A percentile compares a stretch with the other conserved stretches of the same genome.
phyloP scores from a whole-genome alignment of 1,140 invertebrate genomes.

The Scaptomyza hsui region DNA sequence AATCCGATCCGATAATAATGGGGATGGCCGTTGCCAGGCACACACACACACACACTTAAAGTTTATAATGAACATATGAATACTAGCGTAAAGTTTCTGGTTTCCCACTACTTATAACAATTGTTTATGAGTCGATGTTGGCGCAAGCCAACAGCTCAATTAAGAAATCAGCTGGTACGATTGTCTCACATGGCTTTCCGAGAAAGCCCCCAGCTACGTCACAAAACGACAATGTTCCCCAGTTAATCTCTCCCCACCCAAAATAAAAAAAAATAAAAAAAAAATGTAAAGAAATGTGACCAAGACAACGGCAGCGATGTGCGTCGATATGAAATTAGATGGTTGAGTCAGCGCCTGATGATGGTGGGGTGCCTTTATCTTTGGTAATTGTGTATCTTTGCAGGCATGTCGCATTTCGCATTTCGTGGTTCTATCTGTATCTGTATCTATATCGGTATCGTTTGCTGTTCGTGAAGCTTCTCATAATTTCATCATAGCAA shows the following conservation, averaged over 20 bases:
- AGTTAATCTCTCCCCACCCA: neutral
- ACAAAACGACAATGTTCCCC: neutral
- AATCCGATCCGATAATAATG: too few relatives aligned
- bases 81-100: neutral
- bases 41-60: too few relatives aligned
- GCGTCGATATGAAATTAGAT: slow-evolving; percentile 9
- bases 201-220: slow-evolving; percentile 24
- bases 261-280: too few relatives aligned
- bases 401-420: slow-evolving; percentile 29
- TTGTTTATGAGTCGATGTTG: neutral
- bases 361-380: slow-evolving; percentile 14
- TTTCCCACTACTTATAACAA: neutral
- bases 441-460: slow-evolving; percentile 26
- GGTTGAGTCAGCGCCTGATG: slow-evolving; percentile 18
- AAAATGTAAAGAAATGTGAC: too few relatives aligned
- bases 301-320: slow-evolving; percentile 1
- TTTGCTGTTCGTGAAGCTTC: slow-evolving; percentile 20
- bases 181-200: slow-evolving; percentile 23
- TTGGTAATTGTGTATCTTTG: slow-evolving; percentile 29
- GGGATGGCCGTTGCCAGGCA: too few relatives aligned
- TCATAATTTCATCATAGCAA: slow-evolving; percentile 36
- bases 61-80: neutral
- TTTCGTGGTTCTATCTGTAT: slow-evolving; percentile 16
- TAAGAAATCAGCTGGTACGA: neutral
- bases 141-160: neutral